Evolutionary conservation across 2,797 vertebrate species (phyloP), one percentile per base, ranked within the genome.

Genomic region (Acanthurus lineatus): DNA sequence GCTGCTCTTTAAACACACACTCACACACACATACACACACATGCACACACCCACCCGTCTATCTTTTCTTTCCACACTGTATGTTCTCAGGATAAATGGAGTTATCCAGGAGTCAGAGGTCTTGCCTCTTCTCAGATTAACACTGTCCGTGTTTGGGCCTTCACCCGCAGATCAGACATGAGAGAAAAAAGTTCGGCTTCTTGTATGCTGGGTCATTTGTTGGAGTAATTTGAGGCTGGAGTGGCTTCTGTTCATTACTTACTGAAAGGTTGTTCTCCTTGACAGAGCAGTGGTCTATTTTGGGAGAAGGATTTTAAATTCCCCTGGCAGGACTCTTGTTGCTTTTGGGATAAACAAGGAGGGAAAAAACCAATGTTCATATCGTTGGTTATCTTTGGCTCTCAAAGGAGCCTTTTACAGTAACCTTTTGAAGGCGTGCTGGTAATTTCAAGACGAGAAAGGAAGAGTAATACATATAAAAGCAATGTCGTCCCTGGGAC

Each of bases 1-100:
- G 94, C 94, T 94, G 93, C 92, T 90, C 90, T 86, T 77, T 71
- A 42, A 70, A 77, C 82, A 88, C 86, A 87, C 87, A 90, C 32
- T 32, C 61, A 49, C 58, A 62, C 22, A 47, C 82, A 88, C 86
- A 87, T 86, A 90, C 42, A n/a, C 44, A 71, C 90, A 90, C 77
- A 77, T 28, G 60, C 83, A 85, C 88, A 82, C 90, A 91, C 84
- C 64, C 86, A 87, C 85, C 81, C 86, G 88, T 89, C 79, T 82
- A 85, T 90, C 86, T 90, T 79, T 91, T 89, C 83, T 93, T 88
- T 92, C 85, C 86, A 87, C 87, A 79, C 86, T 84, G 86, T 82
- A 84, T 86, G 82, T 88, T 91, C 64, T 10, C 82, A 86, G 82
- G 80, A 73, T 88, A 86, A 88, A 91, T 82, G 71, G 77, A 90